Base-by-base conservation (phyloP, 2,113 vertebrate species). In the Erpornis zantholeuca region DNA sequence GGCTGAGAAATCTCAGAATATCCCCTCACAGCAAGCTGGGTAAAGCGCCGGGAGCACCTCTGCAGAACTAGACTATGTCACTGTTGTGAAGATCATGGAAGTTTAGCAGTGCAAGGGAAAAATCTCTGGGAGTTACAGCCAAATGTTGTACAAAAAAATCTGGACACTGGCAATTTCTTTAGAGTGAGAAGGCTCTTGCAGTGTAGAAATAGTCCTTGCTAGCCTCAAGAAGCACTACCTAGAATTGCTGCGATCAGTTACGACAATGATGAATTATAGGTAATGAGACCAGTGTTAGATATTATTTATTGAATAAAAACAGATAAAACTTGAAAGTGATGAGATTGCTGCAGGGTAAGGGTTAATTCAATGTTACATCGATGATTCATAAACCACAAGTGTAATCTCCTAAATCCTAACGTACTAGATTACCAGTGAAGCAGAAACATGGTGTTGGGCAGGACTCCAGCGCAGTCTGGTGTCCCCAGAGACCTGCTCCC, bases 391-490 rank as follows among this genome's bases (percentile, higher is more conserved):
- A 82, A 65, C 10, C n/a, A 44, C 29, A 25, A 7, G 0, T 31
- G 29, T 64, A 36, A 72, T 56, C 63, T 88, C 80, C 66, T 64
- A 53, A 77, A 88, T 80, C 61, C 59, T 49, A 0, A 49, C 68
- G 42, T 19, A 35, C 24, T 16, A 16, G 36, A 75, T 68, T 78
- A 75, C 36, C 33, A 18, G 47, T 38, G 57, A 16, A 23, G 44
- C 65, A 90, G 56, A 52, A 78, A 27, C 16, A 4, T 0, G 6
- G 49, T 22, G 33, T 8, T 44, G 23, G 66, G 56, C 36, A 52
- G 82, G 64, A 44, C 22, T 23, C 22, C 0, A 3, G 47, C 0
- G 0, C 1, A 2, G 15, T n/a, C 29, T 24, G 42, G 56, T 33
- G 18, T 63, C 70, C 47, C 44, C 20, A 29, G 42, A 33, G 70